A percentile compares a stretch with the other conserved stretches of the same genome.
These are phyloP conservation scores for Cheilosia vernalis DNA, from an alignment of 2,888 invertebrate genomes.

Conservation along the genomic window DNA sequence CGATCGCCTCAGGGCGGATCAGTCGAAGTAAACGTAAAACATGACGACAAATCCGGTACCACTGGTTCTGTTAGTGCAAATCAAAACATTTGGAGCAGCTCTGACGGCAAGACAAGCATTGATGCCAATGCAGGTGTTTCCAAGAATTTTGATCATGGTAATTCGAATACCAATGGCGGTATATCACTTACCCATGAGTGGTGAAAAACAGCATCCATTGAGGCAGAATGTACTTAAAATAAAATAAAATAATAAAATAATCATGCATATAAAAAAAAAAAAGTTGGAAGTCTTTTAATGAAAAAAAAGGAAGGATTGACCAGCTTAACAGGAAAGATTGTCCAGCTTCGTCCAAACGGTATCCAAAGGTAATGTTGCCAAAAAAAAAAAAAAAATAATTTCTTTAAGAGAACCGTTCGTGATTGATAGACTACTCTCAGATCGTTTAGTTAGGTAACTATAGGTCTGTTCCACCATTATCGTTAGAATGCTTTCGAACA, in stretches of 20 bases:
- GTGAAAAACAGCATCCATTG: neutral
- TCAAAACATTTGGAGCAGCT: slow-evolving; percentile 18
- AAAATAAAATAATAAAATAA: neutral
- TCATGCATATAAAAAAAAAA: no score
- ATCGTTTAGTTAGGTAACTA: no score
- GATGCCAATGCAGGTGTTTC: slow-evolving; percentile 7
- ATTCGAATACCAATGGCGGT: slow-evolving; percentile 10
- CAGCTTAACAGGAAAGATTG: no score
- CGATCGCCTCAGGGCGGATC: slow-evolving; percentile 22
- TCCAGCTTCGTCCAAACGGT: no score
- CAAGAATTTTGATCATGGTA: slow-evolving; percentile 31
- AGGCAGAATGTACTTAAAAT: neutral
- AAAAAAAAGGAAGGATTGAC: no score
- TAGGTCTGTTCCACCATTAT: no score
- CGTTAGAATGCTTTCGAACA: no score
- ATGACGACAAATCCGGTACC: slow-evolving; percentile 28
- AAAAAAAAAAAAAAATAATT: no score
- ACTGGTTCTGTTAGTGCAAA: slow-evolving; percentile 15
- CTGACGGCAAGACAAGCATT: slow-evolving; percentile 10
- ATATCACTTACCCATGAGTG: neutral
- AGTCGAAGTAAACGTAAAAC: slow-evolving; percentile 11
- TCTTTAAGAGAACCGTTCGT: no score
- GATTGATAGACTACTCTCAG: no score
- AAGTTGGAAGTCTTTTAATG: no score
- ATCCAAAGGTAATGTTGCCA: no score